These are phyloP conservation scores for Virgularia gustaviana DNA, from an alignment of 92 coral and sea anemone genomes.

Conservation along the genomic window DNA sequence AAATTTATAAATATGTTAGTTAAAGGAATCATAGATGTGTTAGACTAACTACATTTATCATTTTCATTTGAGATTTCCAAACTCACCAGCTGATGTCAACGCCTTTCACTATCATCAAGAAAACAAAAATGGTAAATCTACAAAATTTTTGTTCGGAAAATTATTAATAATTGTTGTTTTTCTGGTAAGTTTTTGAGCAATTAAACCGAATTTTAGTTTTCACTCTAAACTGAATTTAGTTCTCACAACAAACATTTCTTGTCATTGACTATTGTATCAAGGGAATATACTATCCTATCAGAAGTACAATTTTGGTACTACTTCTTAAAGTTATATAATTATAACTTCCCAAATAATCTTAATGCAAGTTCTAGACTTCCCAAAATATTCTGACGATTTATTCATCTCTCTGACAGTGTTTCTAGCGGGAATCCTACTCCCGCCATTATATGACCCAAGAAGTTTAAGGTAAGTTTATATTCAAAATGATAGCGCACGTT, in stretches of 20 bases:
- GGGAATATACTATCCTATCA: too few species aligned
- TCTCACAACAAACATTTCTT: too few species aligned
- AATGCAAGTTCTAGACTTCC: neutral
- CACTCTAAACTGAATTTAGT: neutral
- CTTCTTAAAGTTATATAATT: too few species aligned
- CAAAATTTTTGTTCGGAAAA: too few species aligned
- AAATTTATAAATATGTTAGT: neutral
- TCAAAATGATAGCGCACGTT: too few species aligned
- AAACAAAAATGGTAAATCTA: slow-evolving; percentile 14
- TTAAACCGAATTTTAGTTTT: neutral
- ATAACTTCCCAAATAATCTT: neutral
- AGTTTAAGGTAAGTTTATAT: slow-evolving; percentile 19
- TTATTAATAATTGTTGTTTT: too few species aligned
- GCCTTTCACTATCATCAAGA: slow-evolving; percentile 13
- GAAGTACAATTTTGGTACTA: too few species aligned
- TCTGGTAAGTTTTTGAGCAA: neutral
- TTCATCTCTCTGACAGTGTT: neutral
- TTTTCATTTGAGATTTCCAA: neutral
- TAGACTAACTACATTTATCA: neutral
- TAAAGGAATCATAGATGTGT: neutral
- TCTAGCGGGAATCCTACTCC: slow-evolving; percentile 18
- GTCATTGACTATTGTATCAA: too few species aligned
- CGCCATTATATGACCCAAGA: slow-evolving; percentile 15
- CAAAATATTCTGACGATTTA: neutral
- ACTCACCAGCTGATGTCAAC: slow-evolving; percentile 30